Conservation (phyloP, 2,888 invertebrate genomes). For the Notodonta dromedarius region DNA sequence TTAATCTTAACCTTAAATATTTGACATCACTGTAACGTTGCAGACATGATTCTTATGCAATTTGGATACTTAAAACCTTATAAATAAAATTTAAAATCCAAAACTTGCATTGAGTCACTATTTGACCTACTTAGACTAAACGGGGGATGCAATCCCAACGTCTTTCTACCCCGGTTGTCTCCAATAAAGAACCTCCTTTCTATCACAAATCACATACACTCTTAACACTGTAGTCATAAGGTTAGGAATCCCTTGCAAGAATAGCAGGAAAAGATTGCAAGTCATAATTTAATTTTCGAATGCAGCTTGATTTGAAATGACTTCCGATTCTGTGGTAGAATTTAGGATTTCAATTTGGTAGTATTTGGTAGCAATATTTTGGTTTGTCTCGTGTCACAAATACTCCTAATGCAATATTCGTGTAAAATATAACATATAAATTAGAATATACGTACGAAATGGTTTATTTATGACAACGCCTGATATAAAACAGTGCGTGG, state of each 20-base stretch:
- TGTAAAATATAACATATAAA: constrained; percentile 25
- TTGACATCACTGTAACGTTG: too few relatives aligned
- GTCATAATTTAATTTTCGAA: constrained; percentile 33
- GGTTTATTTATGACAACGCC: background rate
- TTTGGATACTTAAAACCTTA: background rate
- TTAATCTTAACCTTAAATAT: too few relatives aligned
- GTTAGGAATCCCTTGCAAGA: background rate
- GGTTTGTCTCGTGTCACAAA: background rate
- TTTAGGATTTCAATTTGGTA: constrained; percentile 22
- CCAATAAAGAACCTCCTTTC: constrained; percentile 22
- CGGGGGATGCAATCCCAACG: constrained; percentile 23
- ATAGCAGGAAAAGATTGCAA: constrained; percentile 10
- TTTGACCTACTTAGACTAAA: background rate
- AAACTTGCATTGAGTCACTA: too few relatives aligned
- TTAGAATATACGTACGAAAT: constrained; percentile 13
- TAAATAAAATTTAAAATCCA: too few relatives aligned
- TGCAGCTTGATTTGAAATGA: constrained; percentile 17
- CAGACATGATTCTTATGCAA: too few relatives aligned
- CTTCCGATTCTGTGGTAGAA: constrained; percentile 25
- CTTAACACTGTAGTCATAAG: background rate
- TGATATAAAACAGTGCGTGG: background rate
- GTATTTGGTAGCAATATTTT: constrained; percentile 8
- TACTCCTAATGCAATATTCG: constrained; percentile 35
- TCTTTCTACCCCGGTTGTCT: constrained; percentile 30
- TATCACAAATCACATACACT: constrained; percentile 8